Conservation (phyloP, 2,888 invertebrate species). For the Sphinx pinastri region DNA sequence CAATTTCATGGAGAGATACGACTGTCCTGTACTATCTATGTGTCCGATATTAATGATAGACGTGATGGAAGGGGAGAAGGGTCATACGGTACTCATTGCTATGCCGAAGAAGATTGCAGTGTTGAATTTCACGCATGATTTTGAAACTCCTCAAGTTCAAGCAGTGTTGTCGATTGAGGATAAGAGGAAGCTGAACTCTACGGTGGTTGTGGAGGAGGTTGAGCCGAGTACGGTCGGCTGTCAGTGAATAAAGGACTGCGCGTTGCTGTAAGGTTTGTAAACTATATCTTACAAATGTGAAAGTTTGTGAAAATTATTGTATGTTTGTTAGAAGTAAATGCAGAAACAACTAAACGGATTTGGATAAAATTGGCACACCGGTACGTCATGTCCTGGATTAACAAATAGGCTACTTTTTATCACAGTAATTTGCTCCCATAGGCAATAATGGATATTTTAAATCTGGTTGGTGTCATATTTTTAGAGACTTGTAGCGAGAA, state of each 20-base stretch:
- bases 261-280: not conserved
- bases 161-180: conserved; percentile 38
- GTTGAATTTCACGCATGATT: conserved; percentile 58
- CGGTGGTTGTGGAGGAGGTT: not conserved
- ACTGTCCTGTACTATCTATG: conserved; percentile 59
- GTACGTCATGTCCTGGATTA: too few species aligned
- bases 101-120: conserved; percentile 72
- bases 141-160: conserved; percentile 45
- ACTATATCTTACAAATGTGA: too few species aligned
- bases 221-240: not conserved
- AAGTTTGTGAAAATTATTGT: too few species aligned
- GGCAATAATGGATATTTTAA: too few species aligned
- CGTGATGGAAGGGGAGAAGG: conserved; percentile 57
- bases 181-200: not conserved
- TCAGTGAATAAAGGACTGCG: not conserved
- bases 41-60: conserved; percentile 68
- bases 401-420: too few species aligned
- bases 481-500: too few species aligned
- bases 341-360: too few species aligned
- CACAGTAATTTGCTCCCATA: too few species aligned
- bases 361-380: too few species aligned
- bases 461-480: too few species aligned
- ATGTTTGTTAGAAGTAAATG: too few species aligned
- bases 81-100: conserved; percentile 64
- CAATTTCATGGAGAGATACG: conserved; percentile 61